Evolutionary conservation across 2,888 invertebrate genomes (phyloP).

Genomic region (Hypomecis punctinalis): DNA sequence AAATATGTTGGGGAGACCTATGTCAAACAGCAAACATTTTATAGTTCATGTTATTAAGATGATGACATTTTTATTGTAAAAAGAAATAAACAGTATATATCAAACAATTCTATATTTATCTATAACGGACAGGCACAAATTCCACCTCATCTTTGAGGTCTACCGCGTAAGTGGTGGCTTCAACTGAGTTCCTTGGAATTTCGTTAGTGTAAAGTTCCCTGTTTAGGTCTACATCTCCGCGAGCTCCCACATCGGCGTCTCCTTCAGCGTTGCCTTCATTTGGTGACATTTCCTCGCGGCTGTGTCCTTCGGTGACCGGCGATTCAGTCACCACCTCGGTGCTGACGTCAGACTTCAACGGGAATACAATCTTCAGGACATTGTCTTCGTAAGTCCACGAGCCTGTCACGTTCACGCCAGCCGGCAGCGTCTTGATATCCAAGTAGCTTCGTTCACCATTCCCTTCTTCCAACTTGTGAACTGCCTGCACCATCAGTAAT

Average conservation of each 20-base stretch:
- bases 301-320: constrained; percentile 36
- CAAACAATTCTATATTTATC: constrained; percentile 3
- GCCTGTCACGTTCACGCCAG: constrained; percentile 58
- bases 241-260: constrained; percentile 60
- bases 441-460: constrained; percentile 54
- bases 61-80: neutral
- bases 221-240: constrained; percentile 43
- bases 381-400: constrained; percentile 65
- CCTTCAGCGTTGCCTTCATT: constrained; percentile 52
- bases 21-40: too few relatives aligned
- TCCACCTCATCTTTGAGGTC: constrained; percentile 69
- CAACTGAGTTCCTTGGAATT: constrained; percentile 51
- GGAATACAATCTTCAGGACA: constrained; percentile 63
- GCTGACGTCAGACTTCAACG: constrained; percentile 48
- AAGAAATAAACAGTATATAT: neutral
- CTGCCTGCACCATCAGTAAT: constrained; percentile 70
- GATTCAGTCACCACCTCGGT: constrained; percentile 28
- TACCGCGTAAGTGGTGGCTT: constrained; percentile 74
- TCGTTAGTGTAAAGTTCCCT: constrained; percentile 58
- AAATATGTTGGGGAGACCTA: too few relatives aligned
- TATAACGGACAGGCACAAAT: constrained; percentile 66
- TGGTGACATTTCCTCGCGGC: constrained; percentile 62
- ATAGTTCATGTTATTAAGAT: too few relatives aligned
- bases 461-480: constrained; percentile 45
- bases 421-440: constrained; percentile 62